Evolutionary conservation across 2,113 vertebrate species (phyloP).

Genomic region (Psophia crepitans): DNA sequence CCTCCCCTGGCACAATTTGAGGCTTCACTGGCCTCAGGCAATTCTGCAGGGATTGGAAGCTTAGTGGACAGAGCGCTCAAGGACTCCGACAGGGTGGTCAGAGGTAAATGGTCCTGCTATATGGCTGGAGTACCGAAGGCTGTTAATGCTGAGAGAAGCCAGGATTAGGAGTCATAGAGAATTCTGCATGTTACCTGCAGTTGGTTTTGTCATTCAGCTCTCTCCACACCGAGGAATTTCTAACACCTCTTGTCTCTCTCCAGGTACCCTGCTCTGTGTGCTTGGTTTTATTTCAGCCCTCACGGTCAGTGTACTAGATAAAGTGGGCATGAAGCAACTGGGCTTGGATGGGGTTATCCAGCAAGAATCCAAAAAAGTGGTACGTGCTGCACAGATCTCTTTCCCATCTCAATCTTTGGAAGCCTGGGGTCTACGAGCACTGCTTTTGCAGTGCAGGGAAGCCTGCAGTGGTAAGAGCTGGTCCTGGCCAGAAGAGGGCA

Average conservation of each 20-base stretch:
- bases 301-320: conserved; percentile 75
- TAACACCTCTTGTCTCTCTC: background rate
- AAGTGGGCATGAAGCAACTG: conserved; percentile 79
- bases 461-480: background rate
- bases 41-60: background rate
- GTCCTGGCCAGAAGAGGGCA: background rate
- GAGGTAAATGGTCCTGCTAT: background rate
- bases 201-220: background rate
- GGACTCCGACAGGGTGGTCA: background rate
- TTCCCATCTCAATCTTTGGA: background rate
- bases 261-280: conserved; percentile 78
- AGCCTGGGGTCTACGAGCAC: background rate
- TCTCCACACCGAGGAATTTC: background rate
- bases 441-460: accelerated
- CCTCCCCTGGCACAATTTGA: too few relatives aligned
- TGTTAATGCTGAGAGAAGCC: background rate
- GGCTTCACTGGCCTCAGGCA: background rate
- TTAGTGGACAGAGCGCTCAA: background rate
- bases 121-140: background rate
- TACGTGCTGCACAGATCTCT: background rate
- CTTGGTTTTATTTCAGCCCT: conserved; percentile 78
- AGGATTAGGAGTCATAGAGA: background rate
- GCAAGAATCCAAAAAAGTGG: conserved; percentile 82
- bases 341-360: conserved; percentile 78
- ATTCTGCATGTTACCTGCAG: background rate